These are phyloP conservation scores for Hyperoplus immaculatus DNA, from an alignment of 2,797 vertebrate genomes.

Conservation along the genomic window DNA sequence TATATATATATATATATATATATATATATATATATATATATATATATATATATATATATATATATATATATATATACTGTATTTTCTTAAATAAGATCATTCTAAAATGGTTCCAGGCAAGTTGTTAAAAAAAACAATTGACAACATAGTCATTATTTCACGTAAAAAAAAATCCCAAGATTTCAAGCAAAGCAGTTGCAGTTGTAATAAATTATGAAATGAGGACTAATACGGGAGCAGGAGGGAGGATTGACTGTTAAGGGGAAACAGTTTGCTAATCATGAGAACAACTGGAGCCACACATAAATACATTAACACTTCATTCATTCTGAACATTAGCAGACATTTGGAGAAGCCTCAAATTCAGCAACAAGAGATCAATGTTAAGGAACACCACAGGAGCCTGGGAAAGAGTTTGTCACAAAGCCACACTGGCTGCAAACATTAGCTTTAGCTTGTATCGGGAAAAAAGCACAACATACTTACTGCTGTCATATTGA, in stretches of 20 bases:
- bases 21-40: no score
- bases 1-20: no score
- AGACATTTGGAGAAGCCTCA: slow-evolving; percentile 62
- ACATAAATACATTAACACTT: slow-evolving; percentile 77
- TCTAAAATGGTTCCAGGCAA: background rate
- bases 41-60: no score
- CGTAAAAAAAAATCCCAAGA: background rate
- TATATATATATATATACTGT: no score
- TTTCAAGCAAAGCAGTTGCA: background rate
- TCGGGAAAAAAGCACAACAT: background rate
- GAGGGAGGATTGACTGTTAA: slow-evolving; percentile 27
- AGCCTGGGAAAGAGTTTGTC: slow-evolving; percentile 55
- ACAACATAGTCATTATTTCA: background rate
- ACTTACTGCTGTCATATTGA: background rate
- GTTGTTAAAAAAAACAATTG: background rate
- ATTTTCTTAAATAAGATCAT: background rate
- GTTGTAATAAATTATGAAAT: slow-evolving; percentile 2
- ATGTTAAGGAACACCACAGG: slow-evolving; percentile 54
- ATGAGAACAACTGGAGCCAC: slow-evolving; percentile 60
- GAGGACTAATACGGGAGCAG: slow-evolving; percentile 6
- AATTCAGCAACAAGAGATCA: slow-evolving; percentile 70
- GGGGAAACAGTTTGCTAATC: slow-evolving; percentile 65
- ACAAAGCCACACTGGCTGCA: slow-evolving; percentile 31
- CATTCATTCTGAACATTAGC: slow-evolving; percentile 58
- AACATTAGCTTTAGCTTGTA: slow-evolving; percentile 6